A percentile compares a stretch with the other conserved stretches of the same genome.
These are phyloP conservation scores for Deroplatys truncata DNA, from an alignment of 2,888 invertebrate genomes.

Conservation along the genomic window DNA sequence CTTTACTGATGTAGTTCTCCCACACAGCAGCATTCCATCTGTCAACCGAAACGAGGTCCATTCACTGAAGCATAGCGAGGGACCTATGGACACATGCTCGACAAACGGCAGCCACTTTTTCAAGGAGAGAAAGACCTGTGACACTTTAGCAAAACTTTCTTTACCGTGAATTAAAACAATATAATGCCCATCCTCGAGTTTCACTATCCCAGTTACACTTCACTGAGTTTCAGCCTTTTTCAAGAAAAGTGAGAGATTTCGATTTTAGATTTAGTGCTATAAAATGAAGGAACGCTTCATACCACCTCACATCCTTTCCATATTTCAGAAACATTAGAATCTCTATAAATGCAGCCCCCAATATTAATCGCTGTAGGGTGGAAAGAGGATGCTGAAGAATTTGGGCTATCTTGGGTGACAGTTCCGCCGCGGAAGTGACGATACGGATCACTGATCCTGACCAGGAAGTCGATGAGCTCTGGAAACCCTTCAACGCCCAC, in stretches of 20 bases:
- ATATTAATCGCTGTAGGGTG: no score
- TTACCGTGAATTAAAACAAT: background rate
- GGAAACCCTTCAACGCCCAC: background rate
- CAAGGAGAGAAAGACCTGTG: background rate
- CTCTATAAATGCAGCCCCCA: no score
- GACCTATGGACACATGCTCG: background rate
- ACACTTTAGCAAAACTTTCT: background rate
- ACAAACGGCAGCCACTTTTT: background rate
- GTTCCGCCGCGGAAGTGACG: background rate
- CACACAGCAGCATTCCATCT: background rate
- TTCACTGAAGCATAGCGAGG: background rate
- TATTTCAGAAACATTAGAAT: no score
- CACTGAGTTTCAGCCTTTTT: background rate
- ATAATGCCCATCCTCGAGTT: background rate
- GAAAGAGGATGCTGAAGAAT: no score
- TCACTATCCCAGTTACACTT: background rate
- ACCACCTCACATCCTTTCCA: no score
- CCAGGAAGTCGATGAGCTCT: background rate
- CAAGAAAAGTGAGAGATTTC: no score
- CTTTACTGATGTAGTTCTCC: no score
- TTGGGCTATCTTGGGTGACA: background rate
- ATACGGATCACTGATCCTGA: background rate
- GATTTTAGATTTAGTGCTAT: no score
- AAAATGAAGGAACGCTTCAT: no score
- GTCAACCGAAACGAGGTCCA: background rate